Base-by-base conservation (phyloP, 1,140 invertebrate genomes). In the Apis cerana region DNA sequence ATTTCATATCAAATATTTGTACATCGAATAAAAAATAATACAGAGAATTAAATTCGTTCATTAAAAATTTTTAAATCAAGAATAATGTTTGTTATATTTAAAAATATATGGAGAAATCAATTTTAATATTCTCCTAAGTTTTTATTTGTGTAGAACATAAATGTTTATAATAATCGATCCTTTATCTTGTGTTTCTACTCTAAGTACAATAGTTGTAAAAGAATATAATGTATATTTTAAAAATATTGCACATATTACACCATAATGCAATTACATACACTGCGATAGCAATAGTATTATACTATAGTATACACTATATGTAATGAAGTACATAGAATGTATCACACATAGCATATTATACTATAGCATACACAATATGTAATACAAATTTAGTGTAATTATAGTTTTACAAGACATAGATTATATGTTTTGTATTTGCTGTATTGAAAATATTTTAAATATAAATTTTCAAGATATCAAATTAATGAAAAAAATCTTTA, bases 301-400 rank as follows among this genome's bases (percentile, higher is more conserved):
- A n/a, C 43, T 67, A 68, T 56, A 56, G 52, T 33, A 27, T 27
- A 19, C 43, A 58, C 19, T 54, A 23, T 52, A 67, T 54, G 48
- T 54, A 62, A 19, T 52, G 5, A 43, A 43, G 50, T 62, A 70
- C 61, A 50, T 50, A 64, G 33, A 67, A 50, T 79, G 70, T 19
- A 84, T 78, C 80, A 83, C 58, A 27, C 17, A 75, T 80, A 74
- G 58, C 76, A 62, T 81, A 77, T 19, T 62, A 27, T 75, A 48
- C 33, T 48, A 8, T 23, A 62, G 43, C n/a, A 23, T 62, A 50
- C 72, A 50, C 21, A n/a, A 50, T 61, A 43, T 48, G 21, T n/a
- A 68, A 7, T 33, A 50, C 52, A 61, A 58, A 75, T 27, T 11
- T 52, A 48, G 59, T 21, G 74, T 64, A 75, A 75, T 50, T 50